phyloP scores from a whole-genome alignment of 2,113 vertebrate species.

The Mandrillus leucophaeus region DNA sequence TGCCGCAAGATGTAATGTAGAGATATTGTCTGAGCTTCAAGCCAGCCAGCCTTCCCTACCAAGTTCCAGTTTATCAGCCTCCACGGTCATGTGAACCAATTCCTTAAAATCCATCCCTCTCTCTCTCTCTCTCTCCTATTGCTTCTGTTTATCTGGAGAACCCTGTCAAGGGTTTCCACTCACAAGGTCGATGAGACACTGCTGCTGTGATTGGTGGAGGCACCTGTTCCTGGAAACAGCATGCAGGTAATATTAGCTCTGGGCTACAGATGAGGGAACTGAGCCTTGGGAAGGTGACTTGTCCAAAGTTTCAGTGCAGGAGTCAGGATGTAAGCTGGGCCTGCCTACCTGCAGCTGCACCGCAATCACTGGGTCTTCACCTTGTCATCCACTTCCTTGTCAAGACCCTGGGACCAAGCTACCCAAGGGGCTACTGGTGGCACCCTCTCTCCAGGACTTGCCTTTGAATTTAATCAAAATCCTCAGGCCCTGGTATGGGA shows the following conservation, averaged over 20 bases:
- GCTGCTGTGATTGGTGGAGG: background rate
- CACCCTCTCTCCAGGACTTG: background rate
- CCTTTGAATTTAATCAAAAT: background rate
- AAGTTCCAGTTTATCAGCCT: background rate
- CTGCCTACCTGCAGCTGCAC: background rate
- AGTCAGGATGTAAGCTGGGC: background rate
- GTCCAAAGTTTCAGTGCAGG: background rate
- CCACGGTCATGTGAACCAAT: background rate
- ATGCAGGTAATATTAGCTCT: no score
- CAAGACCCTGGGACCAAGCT: background rate
- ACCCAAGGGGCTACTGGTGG: background rate
- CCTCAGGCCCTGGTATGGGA: background rate
- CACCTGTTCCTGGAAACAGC: background rate
- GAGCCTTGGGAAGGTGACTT: background rate
- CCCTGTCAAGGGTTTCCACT: background rate
- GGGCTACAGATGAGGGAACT: background rate
- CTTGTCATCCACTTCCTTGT: background rate
- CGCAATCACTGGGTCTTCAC: background rate
- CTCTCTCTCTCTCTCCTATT: background rate
- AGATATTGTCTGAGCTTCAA: background rate
- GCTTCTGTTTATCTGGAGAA: background rate
- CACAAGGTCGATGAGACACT: fast-evolving
- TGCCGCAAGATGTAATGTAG: background rate
- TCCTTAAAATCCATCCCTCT: background rate
- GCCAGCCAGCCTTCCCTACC: no score